Evolutionary conservation across 2,113 vertebrate genomes (phyloP).

Genomic region (Pleuronectes platessa): DNA sequence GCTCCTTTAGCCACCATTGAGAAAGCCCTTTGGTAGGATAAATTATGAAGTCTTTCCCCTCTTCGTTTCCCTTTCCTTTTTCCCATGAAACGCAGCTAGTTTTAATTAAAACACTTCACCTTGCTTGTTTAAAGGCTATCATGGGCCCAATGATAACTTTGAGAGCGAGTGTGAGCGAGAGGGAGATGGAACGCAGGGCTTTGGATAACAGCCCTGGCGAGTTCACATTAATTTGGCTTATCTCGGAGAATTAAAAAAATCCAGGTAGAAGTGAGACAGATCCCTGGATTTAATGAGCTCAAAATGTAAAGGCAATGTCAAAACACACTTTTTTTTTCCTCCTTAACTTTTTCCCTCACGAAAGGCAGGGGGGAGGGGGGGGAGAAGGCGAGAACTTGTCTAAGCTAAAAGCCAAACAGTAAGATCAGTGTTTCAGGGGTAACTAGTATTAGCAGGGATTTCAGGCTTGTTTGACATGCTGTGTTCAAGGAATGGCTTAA

Average conservation of each 20-base stretch:
- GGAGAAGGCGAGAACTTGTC: conserved; percentile 74
- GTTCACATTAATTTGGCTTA: conserved; percentile 88
- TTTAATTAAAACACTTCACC: conserved; percentile 87
- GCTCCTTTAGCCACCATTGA: conserved; percentile 62
- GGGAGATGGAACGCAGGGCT: conserved; percentile 79
- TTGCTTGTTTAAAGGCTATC: conserved; percentile 88
- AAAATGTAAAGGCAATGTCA: conserved; percentile 85
- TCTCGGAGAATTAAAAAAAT: conserved; percentile 74
- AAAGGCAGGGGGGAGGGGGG: conserved; percentile 19
- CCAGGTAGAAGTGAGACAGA: conserved; percentile 85
- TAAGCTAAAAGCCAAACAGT: conserved; percentile 81
- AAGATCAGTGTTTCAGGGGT: conserved; percentile 84
- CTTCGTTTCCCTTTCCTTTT: conserved; percentile 65
- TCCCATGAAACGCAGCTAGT: conserved; percentile 78
- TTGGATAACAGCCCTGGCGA: conserved; percentile 84
- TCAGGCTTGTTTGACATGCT: conserved; percentile 83
- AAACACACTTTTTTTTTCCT: conserved; percentile 66
- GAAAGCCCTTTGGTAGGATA: conserved; percentile 75
- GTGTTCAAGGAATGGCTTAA: conserved; percentile 82
- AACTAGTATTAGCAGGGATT: conserved; percentile 87
- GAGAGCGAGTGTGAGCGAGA: conserved; percentile 63
- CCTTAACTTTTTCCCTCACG: conserved; percentile 62
- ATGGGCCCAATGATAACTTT: conserved; percentile 84
- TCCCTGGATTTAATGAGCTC: conserved; percentile 83
- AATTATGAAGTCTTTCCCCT: conserved; percentile 77